Evolutionary conservation across 2,113 vertebrate genomes (phyloP).

Genomic region (Actinemys pallida): DNA sequence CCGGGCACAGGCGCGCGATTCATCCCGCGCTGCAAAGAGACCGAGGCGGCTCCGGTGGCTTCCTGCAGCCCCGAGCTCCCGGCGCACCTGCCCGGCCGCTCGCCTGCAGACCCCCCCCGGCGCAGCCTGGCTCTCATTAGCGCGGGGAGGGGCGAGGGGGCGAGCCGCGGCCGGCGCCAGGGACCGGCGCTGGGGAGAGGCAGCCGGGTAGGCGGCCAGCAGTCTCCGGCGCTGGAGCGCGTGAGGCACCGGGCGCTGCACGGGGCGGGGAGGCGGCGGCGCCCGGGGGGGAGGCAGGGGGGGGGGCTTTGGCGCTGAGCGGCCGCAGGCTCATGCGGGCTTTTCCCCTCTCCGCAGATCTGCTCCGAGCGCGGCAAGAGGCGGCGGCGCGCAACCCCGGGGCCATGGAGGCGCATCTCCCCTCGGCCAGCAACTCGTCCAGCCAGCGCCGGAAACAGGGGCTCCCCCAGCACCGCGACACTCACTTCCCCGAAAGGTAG

Average conservation of each 20-base stretch:
- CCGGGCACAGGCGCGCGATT: no score
- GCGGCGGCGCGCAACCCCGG: conserved; percentile 87
- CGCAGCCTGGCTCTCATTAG: not conserved
- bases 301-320: accelerated
- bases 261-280: not conserved
- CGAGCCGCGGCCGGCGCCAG: not conserved
- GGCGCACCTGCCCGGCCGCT: not conserved
- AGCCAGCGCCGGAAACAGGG: conserved; percentile 95
- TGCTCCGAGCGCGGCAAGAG: conserved; percentile 92
- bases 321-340: not conserved
- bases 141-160: not conserved
- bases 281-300: not conserved
- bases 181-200: not conserved
- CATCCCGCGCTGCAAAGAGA: not conserved
- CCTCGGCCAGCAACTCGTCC: conserved; percentile 78
- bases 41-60: no score
- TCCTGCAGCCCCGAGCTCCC: no score
- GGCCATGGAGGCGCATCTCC: conserved; percentile 91
- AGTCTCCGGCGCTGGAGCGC: not conserved
- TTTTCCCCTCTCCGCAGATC: conserved; percentile 76
- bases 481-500: conserved; percentile 93
- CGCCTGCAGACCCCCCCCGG: not conserved
- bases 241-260: not conserved
- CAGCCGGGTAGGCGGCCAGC: no score
- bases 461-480: conserved; percentile 90